Conservation (phyloP, 2,797 vertebrate genomes). For the Miichthys miiuy region DNA sequence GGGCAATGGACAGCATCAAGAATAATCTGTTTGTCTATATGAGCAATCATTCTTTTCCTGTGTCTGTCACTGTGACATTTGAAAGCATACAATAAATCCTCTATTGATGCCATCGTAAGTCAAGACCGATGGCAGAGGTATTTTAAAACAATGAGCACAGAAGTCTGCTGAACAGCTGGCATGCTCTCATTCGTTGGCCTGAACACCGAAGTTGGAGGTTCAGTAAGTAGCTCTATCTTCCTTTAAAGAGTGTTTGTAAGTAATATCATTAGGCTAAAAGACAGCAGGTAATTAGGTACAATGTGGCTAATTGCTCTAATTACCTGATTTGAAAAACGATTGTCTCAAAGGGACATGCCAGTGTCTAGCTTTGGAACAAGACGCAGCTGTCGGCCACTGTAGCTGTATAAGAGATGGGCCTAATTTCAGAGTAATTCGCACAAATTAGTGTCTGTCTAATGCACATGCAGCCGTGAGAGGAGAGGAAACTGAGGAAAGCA, state of each 20-base stretch:
- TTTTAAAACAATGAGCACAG: constrained; percentile 44
- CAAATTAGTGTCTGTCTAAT: constrained; percentile 77
- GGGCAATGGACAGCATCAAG: neutral
- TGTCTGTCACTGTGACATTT: constrained; percentile 26
- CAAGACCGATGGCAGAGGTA: constrained; percentile 37
- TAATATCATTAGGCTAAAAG: constrained; percentile 79
- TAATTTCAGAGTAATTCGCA: constrained; percentile 79
- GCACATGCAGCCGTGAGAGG: constrained; percentile 58
- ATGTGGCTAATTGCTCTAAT: constrained; percentile 79
- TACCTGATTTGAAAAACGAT: constrained; percentile 76
- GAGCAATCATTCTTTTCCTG: constrained; percentile 17
- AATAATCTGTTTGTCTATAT: constrained; percentile 20
- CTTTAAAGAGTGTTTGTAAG: constrained; percentile 77
- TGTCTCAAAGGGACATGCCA: constrained; percentile 72
- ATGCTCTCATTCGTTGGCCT: constrained; percentile 64
- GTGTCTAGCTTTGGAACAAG: constrained; percentile 62
- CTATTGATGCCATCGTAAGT: constrained; percentile 40
- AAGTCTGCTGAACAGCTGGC: constrained; percentile 74
- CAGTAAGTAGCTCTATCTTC: constrained; percentile 69
- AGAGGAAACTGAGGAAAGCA: constrained; percentile 58
- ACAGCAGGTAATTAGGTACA: constrained; percentile 77
- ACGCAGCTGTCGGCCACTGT: constrained; percentile 73
- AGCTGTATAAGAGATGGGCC: constrained; percentile 71
- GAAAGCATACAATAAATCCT: constrained; percentile 37
- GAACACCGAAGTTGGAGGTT: constrained; percentile 54